Percentiles rank a stretch among this genome's conserved stretches.
These are phyloP conservation scores for Garrulus glandarius DNA, from an alignment of 2,797 vertebrate species.

Conservation along the genomic window DNA sequence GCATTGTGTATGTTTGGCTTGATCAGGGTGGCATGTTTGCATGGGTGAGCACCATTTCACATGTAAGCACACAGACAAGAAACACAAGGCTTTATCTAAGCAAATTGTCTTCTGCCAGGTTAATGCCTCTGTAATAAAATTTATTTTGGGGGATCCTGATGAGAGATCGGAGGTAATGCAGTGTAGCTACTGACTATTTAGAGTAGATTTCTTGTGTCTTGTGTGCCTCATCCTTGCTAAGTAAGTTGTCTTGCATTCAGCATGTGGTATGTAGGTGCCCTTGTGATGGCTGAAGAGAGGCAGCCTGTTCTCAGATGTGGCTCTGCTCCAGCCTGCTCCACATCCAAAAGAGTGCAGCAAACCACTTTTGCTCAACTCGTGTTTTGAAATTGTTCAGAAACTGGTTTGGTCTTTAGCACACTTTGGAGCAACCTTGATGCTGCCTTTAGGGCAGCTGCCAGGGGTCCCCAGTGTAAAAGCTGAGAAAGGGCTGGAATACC, in stretches of 20 bases:
- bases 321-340: not conserved
- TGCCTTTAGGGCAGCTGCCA: not conserved
- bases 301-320: not conserved
- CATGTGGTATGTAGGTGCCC: not conserved
- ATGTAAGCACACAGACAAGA: not conserved
- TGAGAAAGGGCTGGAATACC: not conserved
- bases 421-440: not conserved
- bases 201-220: not conserved
- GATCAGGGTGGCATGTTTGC: slow-evolving; percentile 21
- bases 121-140: not conserved
- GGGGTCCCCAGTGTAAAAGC: not conserved
- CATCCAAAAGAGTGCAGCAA: slow-evolving; percentile 8
- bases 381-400: slow-evolving; percentile 46
- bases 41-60: not conserved
- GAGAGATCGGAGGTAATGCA: not conserved
- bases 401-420: slow-evolving; percentile 11
- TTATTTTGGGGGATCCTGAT: not conserved
- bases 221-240: not conserved
- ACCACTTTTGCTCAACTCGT: not conserved
- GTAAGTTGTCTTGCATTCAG: not conserved
- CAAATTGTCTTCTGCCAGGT: not conserved
- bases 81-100: not conserved
- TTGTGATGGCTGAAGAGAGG: not conserved
- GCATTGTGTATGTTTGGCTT: slow-evolving; percentile 37
- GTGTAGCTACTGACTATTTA: not conserved